Percentiles rank a stretch among this genome's conserved stretches.
These are phyloP conservation scores for Mormyrus lacerda DNA, from an alignment of 2,113 vertebrate species.

Conservation along the genomic window DNA sequence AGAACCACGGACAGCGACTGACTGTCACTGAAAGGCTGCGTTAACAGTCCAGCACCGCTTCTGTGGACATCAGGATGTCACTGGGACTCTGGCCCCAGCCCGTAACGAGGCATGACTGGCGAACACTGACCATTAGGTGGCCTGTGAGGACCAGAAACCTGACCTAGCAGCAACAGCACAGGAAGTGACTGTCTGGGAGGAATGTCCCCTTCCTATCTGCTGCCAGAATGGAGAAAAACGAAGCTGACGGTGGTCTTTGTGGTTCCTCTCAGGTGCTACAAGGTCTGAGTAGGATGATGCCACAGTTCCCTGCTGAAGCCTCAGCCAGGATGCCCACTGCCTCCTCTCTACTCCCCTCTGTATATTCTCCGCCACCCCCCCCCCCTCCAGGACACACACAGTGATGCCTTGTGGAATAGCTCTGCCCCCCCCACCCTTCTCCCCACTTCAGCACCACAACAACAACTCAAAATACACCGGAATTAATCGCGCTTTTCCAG, in stretches of 20 bases:
- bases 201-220: background rate
- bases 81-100: background rate
- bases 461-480: background rate
- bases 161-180: background rate
- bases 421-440: background rate
- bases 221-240: background rate
- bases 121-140: background rate
- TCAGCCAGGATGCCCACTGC: background rate
- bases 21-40: background rate
- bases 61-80: background rate
- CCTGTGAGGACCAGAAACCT: background rate
- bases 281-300: background rate
- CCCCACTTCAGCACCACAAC: background rate
- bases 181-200: background rate
- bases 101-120: background rate
- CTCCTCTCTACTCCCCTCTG: background rate
- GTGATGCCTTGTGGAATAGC: background rate
- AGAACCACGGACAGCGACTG: background rate
- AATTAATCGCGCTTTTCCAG: background rate
- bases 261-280: background rate
- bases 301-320: background rate
- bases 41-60: background rate
- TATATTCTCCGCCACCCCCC: background rate
- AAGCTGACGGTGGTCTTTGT: background rate
- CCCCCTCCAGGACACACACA: background rate